Conservation (phyloP, 2,113 vertebrate genomes). For the Burhinus oedicnemus region DNA sequence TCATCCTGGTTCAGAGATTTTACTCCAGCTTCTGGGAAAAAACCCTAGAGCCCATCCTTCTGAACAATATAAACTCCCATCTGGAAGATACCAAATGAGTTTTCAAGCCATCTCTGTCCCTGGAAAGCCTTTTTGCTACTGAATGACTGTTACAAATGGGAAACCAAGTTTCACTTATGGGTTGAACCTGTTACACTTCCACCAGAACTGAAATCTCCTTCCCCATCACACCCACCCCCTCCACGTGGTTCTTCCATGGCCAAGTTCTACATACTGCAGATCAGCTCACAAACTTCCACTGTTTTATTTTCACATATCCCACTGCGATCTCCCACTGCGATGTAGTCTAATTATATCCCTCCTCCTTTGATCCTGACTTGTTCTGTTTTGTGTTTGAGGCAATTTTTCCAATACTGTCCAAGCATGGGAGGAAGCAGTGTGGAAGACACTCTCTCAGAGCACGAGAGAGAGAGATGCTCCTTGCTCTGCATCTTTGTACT, state of each 20-base stretch:
- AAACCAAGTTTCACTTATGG: background rate
- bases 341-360: conserved; percentile 1
- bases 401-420: background rate
- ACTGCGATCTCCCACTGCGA: background rate
- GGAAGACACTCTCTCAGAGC: background rate
- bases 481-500: background rate
- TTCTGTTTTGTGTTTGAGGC: background rate
- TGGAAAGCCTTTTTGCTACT: background rate
- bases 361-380: background rate
- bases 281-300: background rate
- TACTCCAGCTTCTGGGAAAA: background rate
- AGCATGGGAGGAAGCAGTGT: background rate
- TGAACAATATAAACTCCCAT: background rate
- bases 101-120: background rate
- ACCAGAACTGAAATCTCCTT: background rate
- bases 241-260: background rate
- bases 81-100: background rate
- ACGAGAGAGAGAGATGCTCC: background rate
- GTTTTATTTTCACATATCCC: background rate
- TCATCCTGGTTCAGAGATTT: background rate
- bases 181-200: background rate
- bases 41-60: background rate
- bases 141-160: background rate
- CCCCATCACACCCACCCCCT: background rate
- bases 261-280: background rate